Evolutionary conservation across 2,113 vertebrate genomes (phyloP).

Genomic region (Gavia stellata): DNA sequence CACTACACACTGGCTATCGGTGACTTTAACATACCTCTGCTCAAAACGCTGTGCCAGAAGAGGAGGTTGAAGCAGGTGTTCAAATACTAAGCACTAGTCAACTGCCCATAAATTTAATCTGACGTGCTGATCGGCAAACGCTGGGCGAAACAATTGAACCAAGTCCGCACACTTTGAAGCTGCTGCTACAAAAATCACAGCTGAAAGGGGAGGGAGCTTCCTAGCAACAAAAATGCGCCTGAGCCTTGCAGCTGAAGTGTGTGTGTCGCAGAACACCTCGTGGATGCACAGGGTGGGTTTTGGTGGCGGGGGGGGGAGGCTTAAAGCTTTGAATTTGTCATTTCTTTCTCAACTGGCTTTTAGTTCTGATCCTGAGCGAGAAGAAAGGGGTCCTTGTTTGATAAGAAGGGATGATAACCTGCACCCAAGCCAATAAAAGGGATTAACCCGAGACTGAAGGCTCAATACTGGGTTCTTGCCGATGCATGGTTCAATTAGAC

Average conservation of each 20-base stretch:
- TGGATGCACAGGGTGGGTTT: not conserved
- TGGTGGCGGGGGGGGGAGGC: not conserved
- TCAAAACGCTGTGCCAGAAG: not conserved
- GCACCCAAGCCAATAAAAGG: conserved; percentile 49
- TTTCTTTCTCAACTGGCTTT: conserved; percentile 49
- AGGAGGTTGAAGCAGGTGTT: conserved; percentile 33
- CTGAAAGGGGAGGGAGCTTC: not conserved
- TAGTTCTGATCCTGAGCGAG: conserved; percentile 17
- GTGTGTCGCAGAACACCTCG: not conserved
- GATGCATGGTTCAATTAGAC: conserved; percentile 38
- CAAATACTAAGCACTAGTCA: conserved; percentile 1
- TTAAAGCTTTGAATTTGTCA: conserved; percentile 50
- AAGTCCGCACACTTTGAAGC: conserved; percentile 18
- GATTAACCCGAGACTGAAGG: conserved; percentile 40
- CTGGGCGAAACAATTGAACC: conserved; percentile 40
- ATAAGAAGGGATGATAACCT: conserved; percentile 60
- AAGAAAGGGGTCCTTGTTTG: conserved; percentile 62
- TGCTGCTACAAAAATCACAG: conserved; percentile 24
- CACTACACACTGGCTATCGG: not conserved
- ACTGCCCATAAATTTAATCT: conserved; percentile 31
- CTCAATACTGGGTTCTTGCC: conserved; percentile 26
- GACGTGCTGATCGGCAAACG: not conserved
- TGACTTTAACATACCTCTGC: not conserved
- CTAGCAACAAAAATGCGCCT: conserved; percentile 32
- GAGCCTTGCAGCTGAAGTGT: not conserved